Evolutionary conservation across 2,113 vertebrate species (phyloP), one percentile per base, ranked within the genome.

Genomic region (Shinisaurus crocodilurus): DNA sequence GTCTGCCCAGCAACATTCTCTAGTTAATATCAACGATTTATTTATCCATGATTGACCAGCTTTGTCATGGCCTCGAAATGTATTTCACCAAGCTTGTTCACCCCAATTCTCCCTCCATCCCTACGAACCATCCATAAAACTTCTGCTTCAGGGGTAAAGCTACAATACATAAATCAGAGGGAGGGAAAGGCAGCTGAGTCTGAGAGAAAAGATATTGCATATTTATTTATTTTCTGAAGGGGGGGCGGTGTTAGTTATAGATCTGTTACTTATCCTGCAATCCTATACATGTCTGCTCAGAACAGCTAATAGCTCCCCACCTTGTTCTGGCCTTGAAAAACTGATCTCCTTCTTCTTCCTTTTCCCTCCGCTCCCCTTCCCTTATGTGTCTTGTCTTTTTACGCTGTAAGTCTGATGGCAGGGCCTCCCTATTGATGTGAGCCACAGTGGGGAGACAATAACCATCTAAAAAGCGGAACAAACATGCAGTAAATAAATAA

Each of bases 1-100:
- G 2, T 69, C 76, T 16, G 77, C 3, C 27, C 37, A 89, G 72
- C n/a, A 86, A n/a, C 27, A 69, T 29, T 50, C 37, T 70, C 88
- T 88, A 83, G 89, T 40, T 92, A 88, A 92, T 48, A 87, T 89
- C 57, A 87, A 43, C 29, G 67, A 40, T 23, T 81, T 75, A 37
- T 63, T 86, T 72, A 74, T 72, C 57, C 75, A 80, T 48, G 57
- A 43, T 82, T 87, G 79, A 90, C 67, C 83, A 90, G 92, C 91
- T 23, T 92, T 29, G 87, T 72, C 87, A 94, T 91, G 20, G 63
- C 63, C 50, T 94, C 86, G 88, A 63, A 57, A 86, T 92, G 74
- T 5, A 83, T 65, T 34, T 86, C 88, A 93, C 88, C 43, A 43
- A 91, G 48, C 29, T 69, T 83, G 4, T 75, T 91, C 80, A 43